Conservation (phyloP, 2,113 vertebrate genomes). For the Tympanuchus pallidicinctus region DNA sequence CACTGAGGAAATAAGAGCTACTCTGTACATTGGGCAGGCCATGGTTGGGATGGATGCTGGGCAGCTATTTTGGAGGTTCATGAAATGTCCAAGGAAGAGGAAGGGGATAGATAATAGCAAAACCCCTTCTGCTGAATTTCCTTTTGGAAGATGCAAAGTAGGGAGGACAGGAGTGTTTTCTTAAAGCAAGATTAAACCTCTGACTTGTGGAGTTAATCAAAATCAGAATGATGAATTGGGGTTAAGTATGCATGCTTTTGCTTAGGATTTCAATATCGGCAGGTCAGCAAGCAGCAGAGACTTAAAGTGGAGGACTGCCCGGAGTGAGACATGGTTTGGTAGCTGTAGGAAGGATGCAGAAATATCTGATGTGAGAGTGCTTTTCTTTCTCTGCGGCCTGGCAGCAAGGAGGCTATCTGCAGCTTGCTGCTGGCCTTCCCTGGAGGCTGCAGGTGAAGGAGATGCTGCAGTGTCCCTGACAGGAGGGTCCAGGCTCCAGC, state of each 20-base stretch:
- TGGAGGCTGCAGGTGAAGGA: not conserved
- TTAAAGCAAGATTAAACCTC: constrained; percentile 43
- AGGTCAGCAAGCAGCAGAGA: not conserved
- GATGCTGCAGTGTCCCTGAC: not conserved
- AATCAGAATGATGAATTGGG: constrained; percentile 52
- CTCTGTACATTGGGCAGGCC: not conserved
- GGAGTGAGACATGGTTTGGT: not conserved
- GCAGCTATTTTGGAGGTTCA: not conserved
- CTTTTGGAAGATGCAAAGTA: not conserved
- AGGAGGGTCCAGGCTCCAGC: not conserved
- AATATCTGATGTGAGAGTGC: not conserved
- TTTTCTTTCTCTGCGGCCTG: not conserved
- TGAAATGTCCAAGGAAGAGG: not conserved
- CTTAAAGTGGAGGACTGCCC: not conserved
- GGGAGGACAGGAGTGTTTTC: constrained; percentile 17
- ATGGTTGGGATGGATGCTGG: not conserved
- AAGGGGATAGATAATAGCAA: not conserved
- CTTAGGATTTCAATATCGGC: constrained; percentile 6
- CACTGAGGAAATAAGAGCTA: not conserved
- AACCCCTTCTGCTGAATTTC: not conserved
- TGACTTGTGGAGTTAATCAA: constrained; percentile 55
- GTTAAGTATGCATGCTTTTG: constrained; percentile 53
- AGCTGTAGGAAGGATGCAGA: rapidly evolving
- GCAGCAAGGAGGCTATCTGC: not conserved
- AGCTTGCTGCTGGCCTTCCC: not conserved